Evolutionary conservation across 2,888 invertebrate genomes (phyloP), one percentile per base, ranked within the genome.

Genomic region (Drosophila hamatofila): DNA sequence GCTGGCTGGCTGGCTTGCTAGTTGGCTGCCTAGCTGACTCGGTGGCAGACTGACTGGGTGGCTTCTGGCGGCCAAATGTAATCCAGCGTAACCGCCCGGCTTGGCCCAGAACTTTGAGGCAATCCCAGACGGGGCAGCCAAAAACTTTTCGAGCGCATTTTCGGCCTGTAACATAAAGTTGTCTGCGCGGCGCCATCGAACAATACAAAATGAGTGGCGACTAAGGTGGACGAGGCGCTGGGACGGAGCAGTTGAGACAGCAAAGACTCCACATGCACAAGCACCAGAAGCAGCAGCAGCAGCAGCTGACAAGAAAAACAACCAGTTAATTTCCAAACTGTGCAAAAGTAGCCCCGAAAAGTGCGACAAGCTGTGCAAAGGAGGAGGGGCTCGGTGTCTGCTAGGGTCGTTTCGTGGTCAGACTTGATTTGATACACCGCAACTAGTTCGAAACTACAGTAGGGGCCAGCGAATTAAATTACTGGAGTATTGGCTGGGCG

Each of bases 291-390:
- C 35, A 16, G 35, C 35, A 14, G 23, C 52, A 61, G 39, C 63
- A 74, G 61, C 74, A 75, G 80, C 75, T 65, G 55, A 61, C 64
- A 80, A 65, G 68, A 72, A 76, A 76, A 80, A 80, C 83, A 84
- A 73, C 73, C 88, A 84, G 84, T 84, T 89, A 88, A 89, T 84
- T 89, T 85, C 62, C 71, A 84, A 89, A 84, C 77, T 89, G 72
- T 73, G 74, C 76, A 72, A 82, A 87, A 81, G 64, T 75, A 48
- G 57, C 70, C 37, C 63, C 61, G 72, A 83, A 86, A 83, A 75
- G 55, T 71, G 60, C 62, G 63, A 70, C 62, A 61, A 44, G 33
- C 27, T 9, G 25, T 12, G 12, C 25, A n/a, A n/a, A 54, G 33
- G 11, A 25, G 21, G 21, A 1, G 27, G 16, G 16, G 18, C 37